Base-by-base conservation (phyloP, 2,797 vertebrate genomes). In the Mormyrus proboscirostris region DNA sequence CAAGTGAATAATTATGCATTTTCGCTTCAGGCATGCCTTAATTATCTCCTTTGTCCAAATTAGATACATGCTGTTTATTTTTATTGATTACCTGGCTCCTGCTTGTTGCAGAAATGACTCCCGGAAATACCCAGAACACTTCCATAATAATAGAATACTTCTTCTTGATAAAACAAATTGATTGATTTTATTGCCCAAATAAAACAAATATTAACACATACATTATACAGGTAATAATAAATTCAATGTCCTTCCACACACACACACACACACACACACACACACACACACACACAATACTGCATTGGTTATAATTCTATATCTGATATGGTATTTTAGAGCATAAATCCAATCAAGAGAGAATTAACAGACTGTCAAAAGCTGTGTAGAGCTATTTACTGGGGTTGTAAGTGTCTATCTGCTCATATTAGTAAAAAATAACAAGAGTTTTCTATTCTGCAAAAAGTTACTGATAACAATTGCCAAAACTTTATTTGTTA, bases 31-130 rank as follows among this genome's bases (percentile, higher is more conserved):
- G 16, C 29, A 50, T 57, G 50, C 25, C 12, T 33, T 55, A 55
- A 86, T 55, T 55, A 51, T 55, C 84, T 86, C n/a, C 14, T 86
- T 33, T 86, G 29, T 86, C 19, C 85, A 86, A 55, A 86, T 86
- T 55, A 59, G 50, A 55, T 14, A 57, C 51, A 55, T 14, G 50
- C 49, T 53, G 51, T 86, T 55, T 59, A 25, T 55, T 86, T 86
- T 25, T 25, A 86, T 86, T 29, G 84, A 86, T 86, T 55, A 53
- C 44, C 44, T 22, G 14, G 79, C 8, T 33, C n/a, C 79, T 4
- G 49, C 47, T 51, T 25, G 2, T 53, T 53, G 29, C 49, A 50
- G 41, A 84, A n/a, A 50, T 25, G 47, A 84, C n/a, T 84, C 41
- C 41, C n/a, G 9, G n/a, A 84, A 50, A 25, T 50, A 22, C 82